Evolutionary conservation across 2,113 vertebrate genomes (phyloP), one percentile per base, ranked within the genome.

Genomic region (Eudyptes chrysolophus): DNA sequence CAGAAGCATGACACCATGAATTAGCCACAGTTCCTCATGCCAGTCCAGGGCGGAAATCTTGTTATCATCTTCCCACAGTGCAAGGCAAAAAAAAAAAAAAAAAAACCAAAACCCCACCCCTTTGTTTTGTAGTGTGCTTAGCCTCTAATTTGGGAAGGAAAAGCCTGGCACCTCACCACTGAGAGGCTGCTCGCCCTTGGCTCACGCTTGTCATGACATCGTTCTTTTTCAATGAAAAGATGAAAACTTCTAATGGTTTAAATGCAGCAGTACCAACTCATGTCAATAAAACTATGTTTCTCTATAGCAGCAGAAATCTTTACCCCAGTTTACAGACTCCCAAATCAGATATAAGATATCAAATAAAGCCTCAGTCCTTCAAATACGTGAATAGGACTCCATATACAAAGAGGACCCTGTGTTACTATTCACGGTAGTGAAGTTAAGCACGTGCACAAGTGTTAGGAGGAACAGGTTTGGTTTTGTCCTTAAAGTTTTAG

Each of bases 201-300:
- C 30, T 79, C 36, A 46, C 0, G 0, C 34, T 34, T 57, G n/a
- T 32, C 34, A 24, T 44, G 9, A 40, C 26, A 20, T 10, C 1
- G 1, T 8, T 81, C 5, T 19, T 89, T 81, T 69, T 46, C 68
- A 81, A 18, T 10, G 8, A 49, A 26, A 84, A 76, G 16, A 72
- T 16, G 11, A 86, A 92, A 66, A 69, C 3, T 79, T 83, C 29
- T n/a, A 61, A 65, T 3, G 52, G n/a, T 24, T 86, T 61, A 66
- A 69, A 72, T 24, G 36, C 19, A 84, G 75, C 1, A 1, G 10
- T 69, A 17, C 13, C 49, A 76, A 49, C 19, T 52, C n/a, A 38
- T 22, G 16, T 34, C 38, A 86, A 34, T 46, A 84, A 74, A 93
- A 13, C 51, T 40, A 36, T 1, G 1, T 15, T 60, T 42, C 42